Evolutionary conservation across 1,140 invertebrate genomes (phyloP), one percentile per base, ranked within the genome.

Genomic region (Lasaia peninsularis): DNA sequence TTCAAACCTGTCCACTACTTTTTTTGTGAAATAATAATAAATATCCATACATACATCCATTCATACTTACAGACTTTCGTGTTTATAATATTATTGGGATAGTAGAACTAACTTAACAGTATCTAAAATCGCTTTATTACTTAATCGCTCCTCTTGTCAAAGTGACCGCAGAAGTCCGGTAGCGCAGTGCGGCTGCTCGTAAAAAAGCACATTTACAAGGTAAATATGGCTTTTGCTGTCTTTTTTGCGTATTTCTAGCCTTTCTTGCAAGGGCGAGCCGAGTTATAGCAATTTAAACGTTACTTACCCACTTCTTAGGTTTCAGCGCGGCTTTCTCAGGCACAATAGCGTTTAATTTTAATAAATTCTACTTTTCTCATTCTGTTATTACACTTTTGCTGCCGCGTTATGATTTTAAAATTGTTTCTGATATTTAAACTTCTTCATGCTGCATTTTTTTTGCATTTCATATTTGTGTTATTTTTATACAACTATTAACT

Each of bases 121-220:
- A 28, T 28, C 2, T 28, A 6, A 28, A 28, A 28, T 28, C 24
- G 24, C 24, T 28, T 28, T 28, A 28, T 28, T 28, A 7, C 8
- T 28, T 2, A 28, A 28, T 58, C 73, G 78, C 78, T 61, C 37
- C 50, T 49, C 69, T 56, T 53, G 33, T 74, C 6, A 62, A 58
- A 7, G 54, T 31, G 21, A 18, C 9, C 52, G 51, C 12, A 33
- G 24, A 56, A 50, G 18, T 11, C 56, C 70, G 65, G 74, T 76
- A 79, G 77, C 74, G 57, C 60, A 56, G 69, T 71, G 58, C 65
- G 63, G 65, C 64, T 60, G 68, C 65, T 73, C 81, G 73, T 85
- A 85, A 85, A 82, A 80, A 81, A 67, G 57, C 65, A 65, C 78
- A 79, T 80, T 78, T 82, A 80, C 79, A 82, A 79, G 69, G 78